Conservation (phyloP, 1,140 invertebrate species). For the Zaprionus vittiger region DNA sequence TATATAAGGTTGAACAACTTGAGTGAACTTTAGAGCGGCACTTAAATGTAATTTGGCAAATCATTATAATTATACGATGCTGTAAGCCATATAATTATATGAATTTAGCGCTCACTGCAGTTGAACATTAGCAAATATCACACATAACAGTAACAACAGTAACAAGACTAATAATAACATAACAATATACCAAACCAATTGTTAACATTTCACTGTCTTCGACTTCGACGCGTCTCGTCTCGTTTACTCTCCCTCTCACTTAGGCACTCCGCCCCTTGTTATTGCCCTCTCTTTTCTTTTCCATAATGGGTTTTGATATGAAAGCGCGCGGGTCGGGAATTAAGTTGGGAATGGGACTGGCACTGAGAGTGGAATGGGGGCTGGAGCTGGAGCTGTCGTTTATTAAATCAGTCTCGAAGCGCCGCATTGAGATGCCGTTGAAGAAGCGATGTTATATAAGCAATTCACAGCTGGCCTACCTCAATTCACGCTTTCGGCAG, state of each 20-base stretch:
- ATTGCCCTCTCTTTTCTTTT: slow-evolving; percentile 4
- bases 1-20: slow-evolving; percentile 3
- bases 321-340: slow-evolving; percentile 26
- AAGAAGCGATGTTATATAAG: slow-evolving; percentile 62
- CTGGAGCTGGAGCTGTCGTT: not conserved
- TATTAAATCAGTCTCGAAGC: slow-evolving; percentile 9
- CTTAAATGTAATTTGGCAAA: slow-evolving; percentile 6
- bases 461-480: slow-evolving; percentile 66
- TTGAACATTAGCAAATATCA: slow-evolving; percentile 26
- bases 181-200: slow-evolving; percentile 46
- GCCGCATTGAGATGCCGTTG: slow-evolving; percentile 15
- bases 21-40: not conserved
- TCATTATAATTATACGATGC: slow-evolving; percentile 19
- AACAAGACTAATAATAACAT: slow-evolving; percentile 22
- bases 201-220: slow-evolving; percentile 69
- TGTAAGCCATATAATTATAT: slow-evolving; percentile 19
- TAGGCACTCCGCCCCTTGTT: slow-evolving; percentile 3
- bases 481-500: slow-evolving; percentile 48
- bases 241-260: slow-evolving; percentile 33
- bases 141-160: slow-evolving; percentile 16
- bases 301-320: slow-evolving; percentile 26
- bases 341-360: not conserved
- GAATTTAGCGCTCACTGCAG: slow-evolving; percentile 31
- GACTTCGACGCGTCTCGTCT: slow-evolving; percentile 11
- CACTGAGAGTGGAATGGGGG: not conserved